A percentile compares a stretch with the other conserved stretches of the same genome.
These are phyloP conservation scores for Camelus bactrianus DNA, from an alignment of 2,113 vertebrate genomes.

Conservation along the genomic window DNA sequence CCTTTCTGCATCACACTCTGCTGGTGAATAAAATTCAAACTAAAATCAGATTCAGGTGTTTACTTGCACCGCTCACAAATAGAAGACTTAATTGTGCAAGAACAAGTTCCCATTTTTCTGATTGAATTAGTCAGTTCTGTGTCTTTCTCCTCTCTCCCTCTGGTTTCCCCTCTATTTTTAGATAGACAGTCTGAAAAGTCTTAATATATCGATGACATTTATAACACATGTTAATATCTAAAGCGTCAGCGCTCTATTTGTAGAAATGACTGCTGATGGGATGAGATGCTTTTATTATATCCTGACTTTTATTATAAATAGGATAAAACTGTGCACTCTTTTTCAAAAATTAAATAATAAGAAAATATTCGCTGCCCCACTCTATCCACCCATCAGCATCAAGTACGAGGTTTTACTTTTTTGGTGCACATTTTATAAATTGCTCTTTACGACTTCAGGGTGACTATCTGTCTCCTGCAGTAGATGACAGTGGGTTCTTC, in stretches of 20 bases:
- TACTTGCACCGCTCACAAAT: constrained; percentile 77
- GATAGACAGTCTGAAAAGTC: constrained; percentile 88
- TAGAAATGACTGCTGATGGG: constrained; percentile 88
- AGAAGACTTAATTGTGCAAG: constrained; percentile 82
- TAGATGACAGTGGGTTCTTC: constrained; percentile 58
- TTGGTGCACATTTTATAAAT: constrained; percentile 67
- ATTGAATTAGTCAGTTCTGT: constrained; percentile 85
- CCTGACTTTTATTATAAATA: constrained; percentile 87
- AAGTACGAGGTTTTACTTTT: constrained; percentile 51
- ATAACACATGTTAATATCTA: constrained; percentile 92
- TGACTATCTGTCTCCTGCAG: constrained; percentile 67
- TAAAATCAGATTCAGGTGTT: constrained; percentile 57
- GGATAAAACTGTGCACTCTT: constrained; percentile 78
- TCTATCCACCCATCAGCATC: constrained; percentile 57
- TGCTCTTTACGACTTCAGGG: constrained; percentile 65
- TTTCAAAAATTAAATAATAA: constrained; percentile 72
- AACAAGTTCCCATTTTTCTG: constrained; percentile 83
- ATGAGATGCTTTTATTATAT: constrained; percentile 88
- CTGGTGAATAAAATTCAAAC: constrained; percentile 54
- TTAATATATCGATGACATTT: constrained; percentile 92
- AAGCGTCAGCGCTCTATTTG: constrained; percentile 88
- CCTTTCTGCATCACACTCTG: neutral
- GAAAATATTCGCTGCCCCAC: constrained; percentile 51
- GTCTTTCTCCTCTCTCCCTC: constrained; percentile 67
- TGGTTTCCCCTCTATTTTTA: constrained; percentile 85